Base-by-base conservation (phyloP, 2,888 invertebrate species). In the Andrena chrysosceles region DNA sequence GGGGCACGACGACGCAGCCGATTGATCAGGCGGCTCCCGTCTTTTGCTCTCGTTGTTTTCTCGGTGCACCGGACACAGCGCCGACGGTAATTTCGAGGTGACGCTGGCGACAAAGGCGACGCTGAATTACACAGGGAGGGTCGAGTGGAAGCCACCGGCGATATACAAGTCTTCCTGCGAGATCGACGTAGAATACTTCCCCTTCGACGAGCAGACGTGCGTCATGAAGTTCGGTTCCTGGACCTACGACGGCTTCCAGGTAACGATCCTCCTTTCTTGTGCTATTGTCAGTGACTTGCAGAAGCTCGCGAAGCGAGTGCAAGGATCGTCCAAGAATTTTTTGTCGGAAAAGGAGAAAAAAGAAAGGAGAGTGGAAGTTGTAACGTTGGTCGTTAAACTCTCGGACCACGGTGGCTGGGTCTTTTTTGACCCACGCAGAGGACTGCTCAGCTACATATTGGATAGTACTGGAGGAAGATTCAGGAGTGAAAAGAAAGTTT, bases 71-170 rank as follows among this genome's bases (percentile, higher is more conserved):
- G 29, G 7, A 69, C 94, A 97, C 94, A 97, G 97, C 94, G 97
- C 97, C 91, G 97, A 97, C 94, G 97, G 97, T 86, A 97, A 97
- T 94, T 97, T 97, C 92, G 97, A 97, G 95, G 97, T 97, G 92
- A 97, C 97, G 73, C 94, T 97, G 90, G 97, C 97, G 85, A 97
- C 97, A 77, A 97, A 97, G 93, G 97, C 97, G 82, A 97, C 97
- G 81, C 95, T 97, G 66, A 97, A 97, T 94, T 96, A 96, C 93
- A 97, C 97, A 70, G 98, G 98, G 77, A 96, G 96, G 89, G 97
- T 98, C 73, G 97, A 97, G 91, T 98, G 98, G 98, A 97, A 97
- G 92, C 98, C 98, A 76, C 98, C 98, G 54, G 98, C 98, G 89
- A 98, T 98, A 93, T 98, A 98, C 95, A 97, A 98, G 95, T 98